A percentile compares a stretch with the other conserved stretches of the same genome.
phyloP scores from a whole-genome alignment of 2,888 invertebrate genomes.

The Empis stercorea region DNA sequence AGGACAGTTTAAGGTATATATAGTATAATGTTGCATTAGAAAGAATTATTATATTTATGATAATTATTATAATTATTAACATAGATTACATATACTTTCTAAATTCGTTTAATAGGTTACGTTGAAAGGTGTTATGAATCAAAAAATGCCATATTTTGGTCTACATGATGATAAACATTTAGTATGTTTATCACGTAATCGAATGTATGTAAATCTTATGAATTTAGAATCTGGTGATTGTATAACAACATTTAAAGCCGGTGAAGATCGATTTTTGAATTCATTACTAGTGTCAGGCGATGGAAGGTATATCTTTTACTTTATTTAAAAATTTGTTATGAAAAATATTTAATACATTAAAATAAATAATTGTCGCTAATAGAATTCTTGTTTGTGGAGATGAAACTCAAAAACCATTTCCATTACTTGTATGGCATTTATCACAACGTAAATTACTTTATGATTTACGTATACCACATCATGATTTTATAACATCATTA shows the following conservation, averaged over 20 bases:
- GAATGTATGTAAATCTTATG: conserved; percentile 83
- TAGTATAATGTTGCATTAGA: background rate
- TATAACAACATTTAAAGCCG: conserved; percentile 70
- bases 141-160: conserved; percentile 84
- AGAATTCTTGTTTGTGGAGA: conserved; percentile 81
- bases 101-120: conserved; percentile 42
- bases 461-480: conserved; percentile 77
- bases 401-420: conserved; percentile 85
- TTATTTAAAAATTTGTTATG: conserved; percentile 3
- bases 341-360: background rate
- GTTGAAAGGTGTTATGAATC: conserved; percentile 79
- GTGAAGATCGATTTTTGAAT: conserved; percentile 81
- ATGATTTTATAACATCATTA: conserved; percentile 73
- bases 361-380: too few species aligned
- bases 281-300: conserved; percentile 77
- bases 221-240: conserved; percentile 60
- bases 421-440: conserved; percentile 78
- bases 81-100: too few species aligned
- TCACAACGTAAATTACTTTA: conserved; percentile 71
- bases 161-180: conserved; percentile 63
- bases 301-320: conserved; percentile 48
- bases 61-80: too few species aligned
- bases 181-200: conserved; percentile 70
- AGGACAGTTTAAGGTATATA: conserved; percentile 39
- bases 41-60: too few species aligned